phyloP scores from a whole-genome alignment of 2,888 invertebrate species.

The Lepidochrysops patricia region DNA sequence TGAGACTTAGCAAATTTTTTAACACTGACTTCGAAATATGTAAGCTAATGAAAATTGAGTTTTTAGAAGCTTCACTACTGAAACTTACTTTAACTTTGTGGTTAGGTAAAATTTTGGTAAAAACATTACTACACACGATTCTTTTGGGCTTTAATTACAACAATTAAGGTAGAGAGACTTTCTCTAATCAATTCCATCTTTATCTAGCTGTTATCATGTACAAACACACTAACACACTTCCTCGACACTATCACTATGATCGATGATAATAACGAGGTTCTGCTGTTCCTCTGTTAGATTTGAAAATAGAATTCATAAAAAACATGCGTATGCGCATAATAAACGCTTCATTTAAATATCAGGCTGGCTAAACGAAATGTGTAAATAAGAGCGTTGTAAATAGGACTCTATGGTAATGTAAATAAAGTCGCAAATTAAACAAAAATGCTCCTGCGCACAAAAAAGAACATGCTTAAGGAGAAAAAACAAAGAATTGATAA shows the following conservation, averaged over 20 bases:
- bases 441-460: too few relatives aligned
- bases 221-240: conserved; percentile 5
- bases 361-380: too few relatives aligned
- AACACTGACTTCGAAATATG: too few relatives aligned
- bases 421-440: background rate
- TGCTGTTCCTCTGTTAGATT: background rate
- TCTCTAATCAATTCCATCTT: conserved; percentile 1
- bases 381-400: too few relatives aligned
- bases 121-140: background rate
- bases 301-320: background rate
- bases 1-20: too few relatives aligned
- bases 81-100: background rate
- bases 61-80: too few relatives aligned
- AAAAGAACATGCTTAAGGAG: too few relatives aligned
- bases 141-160: background rate
- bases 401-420: background rate
- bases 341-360: too few relatives aligned
- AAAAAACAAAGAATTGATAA: too few relatives aligned
- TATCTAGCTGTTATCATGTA: background rate
- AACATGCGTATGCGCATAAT: background rate
- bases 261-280: background rate
- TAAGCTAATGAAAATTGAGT: too few relatives aligned
- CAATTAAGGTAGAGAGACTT: background rate
- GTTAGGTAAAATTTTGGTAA: background rate
- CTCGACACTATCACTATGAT: background rate